Conservation (phyloP, 2,888 invertebrate species). For the Piscicola geometra region DNA sequence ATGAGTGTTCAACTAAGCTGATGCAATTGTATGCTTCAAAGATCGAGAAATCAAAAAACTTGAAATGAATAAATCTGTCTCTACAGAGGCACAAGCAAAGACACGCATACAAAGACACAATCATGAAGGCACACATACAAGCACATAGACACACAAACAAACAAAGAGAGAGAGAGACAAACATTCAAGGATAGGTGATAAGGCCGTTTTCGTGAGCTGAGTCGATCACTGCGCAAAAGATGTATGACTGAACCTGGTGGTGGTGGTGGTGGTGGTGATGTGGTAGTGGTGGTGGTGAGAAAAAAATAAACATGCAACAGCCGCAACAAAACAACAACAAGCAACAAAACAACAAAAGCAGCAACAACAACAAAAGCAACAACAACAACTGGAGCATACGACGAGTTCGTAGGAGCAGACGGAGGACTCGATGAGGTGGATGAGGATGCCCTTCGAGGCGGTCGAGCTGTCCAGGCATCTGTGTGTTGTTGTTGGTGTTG, state of each 20-base stretch:
- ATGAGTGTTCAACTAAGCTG: too few species aligned
- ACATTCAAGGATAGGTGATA: slow-evolving; percentile 7
- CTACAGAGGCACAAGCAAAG: neutral
- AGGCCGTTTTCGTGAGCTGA: slow-evolving; percentile 73
- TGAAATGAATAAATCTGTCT: slow-evolving; percentile 8
- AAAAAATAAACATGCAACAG: too few species aligned
- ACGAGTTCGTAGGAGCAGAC: slow-evolving; percentile 88
- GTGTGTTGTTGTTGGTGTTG: slow-evolving; percentile 46
- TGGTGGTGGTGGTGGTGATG: neutral
- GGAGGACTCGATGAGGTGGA: slow-evolving; percentile 83
- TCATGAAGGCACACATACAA: too few species aligned
- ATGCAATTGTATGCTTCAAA: neutral
- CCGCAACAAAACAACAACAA: too few species aligned
- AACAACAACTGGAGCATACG: slow-evolving; percentile 47
- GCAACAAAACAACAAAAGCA: neutral
- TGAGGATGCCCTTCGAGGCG: slow-evolving; percentile 71
- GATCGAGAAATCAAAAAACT: neutral
- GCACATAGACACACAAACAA: too few species aligned
- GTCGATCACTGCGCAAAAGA: slow-evolving; percentile 79
- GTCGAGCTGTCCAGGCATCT: slow-evolving; percentile 58
- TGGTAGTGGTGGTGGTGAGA: too few species aligned
- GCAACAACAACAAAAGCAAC: too few species aligned
- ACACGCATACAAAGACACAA: too few species aligned
- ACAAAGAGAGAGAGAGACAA: too few species aligned
- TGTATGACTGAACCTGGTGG: slow-evolving; percentile 75